phyloP scores from a whole-genome alignment of 2,113 vertebrate genomes.

The Fulica atra region DNA sequence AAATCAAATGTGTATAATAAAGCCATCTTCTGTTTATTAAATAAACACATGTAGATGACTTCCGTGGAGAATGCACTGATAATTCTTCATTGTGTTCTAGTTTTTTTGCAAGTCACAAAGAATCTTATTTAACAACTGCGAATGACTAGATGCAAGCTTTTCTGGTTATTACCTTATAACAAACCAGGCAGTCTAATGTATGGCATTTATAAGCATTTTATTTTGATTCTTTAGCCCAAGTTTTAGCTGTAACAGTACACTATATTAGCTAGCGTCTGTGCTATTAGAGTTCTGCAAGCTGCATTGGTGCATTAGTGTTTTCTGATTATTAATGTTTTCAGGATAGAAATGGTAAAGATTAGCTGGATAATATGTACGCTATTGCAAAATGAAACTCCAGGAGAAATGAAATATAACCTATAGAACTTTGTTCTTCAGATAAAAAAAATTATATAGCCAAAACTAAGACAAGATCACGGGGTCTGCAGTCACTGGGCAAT shows the following conservation, averaged over 20 bases:
- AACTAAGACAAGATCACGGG: not conserved
- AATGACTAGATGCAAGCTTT: constrained; percentile 46
- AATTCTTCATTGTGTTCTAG: constrained; percentile 77
- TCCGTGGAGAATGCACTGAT: constrained; percentile 74
- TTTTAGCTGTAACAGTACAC: not conserved
- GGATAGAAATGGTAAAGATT: not conserved
- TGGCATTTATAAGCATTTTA: constrained; percentile 34
- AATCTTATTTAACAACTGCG: constrained; percentile 78
- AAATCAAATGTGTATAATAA: constrained; percentile 84
- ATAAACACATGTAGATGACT: constrained; percentile 84
- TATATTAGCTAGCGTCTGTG: not conserved
- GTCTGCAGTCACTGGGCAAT: not conserved
- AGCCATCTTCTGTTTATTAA: constrained; percentile 86
- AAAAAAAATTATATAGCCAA: not conserved
- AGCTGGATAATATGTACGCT: not conserved
- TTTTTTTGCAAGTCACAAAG: constrained; percentile 77
- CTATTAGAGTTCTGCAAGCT: not conserved
- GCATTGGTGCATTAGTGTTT: not conserved
- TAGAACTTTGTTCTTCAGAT: not conserved
- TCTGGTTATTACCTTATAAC: constrained; percentile 50
- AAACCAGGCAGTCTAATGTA: constrained; percentile 2
- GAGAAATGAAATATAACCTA: not conserved
- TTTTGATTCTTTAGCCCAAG: not conserved
- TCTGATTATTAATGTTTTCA: constrained; percentile 23
- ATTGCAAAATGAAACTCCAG: not conserved